Conservation (phyloP, 2,888 invertebrate genomes). For the Slavum lentiscoides region DNA sequence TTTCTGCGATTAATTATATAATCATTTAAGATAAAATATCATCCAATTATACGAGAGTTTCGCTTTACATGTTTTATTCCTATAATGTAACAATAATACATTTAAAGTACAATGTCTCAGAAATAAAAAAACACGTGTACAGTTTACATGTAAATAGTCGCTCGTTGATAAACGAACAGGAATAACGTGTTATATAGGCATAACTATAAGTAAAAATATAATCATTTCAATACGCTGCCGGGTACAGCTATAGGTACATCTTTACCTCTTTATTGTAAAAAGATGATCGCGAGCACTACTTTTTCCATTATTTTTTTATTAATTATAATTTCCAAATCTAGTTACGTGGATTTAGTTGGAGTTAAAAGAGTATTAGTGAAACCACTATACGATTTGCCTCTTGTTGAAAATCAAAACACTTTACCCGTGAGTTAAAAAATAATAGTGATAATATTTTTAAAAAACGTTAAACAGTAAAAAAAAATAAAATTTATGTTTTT, state of each 20-base stretch:
- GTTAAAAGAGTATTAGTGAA: not conserved
- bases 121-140: no score
- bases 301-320: not conserved
- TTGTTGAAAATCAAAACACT: constrained; percentile 29
- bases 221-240: not conserved
- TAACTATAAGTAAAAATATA: not conserved
- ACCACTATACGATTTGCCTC: not conserved
- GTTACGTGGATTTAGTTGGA: not conserved
- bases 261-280: not conserved
- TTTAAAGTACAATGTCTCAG: not conserved
- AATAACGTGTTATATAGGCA: not conserved
- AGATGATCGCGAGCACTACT: constrained; percentile 6
- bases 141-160: not conserved
- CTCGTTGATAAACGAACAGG: not conserved
- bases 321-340: not conserved
- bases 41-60: constrained; percentile 16
- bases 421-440: constrained; percentile 16
- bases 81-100: not conserved
- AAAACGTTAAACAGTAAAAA: no score
- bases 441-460: not conserved
- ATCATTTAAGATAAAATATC: constrained; percentile 15
- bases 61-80: not conserved
- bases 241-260: not conserved
- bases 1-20: constrained; percentile 20
- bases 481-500: no score